Evolutionary conservation across 2,113 vertebrate species (phyloP), one percentile per base, ranked within the genome.

Genomic region (Lethenteron camtschaticum): DNA sequence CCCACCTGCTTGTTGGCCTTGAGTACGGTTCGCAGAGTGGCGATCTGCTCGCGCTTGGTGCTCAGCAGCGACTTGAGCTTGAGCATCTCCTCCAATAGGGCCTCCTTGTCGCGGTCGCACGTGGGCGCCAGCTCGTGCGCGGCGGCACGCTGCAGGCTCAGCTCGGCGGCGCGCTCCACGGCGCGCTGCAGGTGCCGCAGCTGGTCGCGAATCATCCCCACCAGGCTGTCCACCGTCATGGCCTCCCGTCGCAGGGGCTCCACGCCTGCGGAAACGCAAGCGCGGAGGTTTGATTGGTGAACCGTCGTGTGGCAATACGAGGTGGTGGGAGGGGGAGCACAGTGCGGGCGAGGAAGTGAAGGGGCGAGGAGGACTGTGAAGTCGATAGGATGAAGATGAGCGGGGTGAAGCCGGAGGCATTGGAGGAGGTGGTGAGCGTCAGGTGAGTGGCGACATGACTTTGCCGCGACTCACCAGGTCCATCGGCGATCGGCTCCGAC

Each of bases 221-320:
- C 95, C 74, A 99, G 85, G 83, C 96, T 95, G 77, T 94, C 92
- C 81, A 99, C 94, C 75, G 96, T 96, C 90, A 96, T 90, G 8
- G 94, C 41, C 41, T 41, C 41, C 41, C 41, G 41, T 41, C 41
- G 41, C 41, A 41, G 41, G 41, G 41, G 41, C 41, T 41, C 41
- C 41, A 41, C 6, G 41, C 41, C 41, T 41, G 41, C 41, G 41
- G 41, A 41, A 41, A 41, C 41, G 41, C 41, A 41, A 41, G 41
- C 41, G 41, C 41, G 41, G 41, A 41, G 41, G 41, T 41, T 41
- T 41, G 41, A 41, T 41, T 41, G 5, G 41, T 41, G 41, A 41
- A 41, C 41, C 41, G 41, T 7, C 3, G 41, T 41, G 41, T 7
- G 41, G 41, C 41, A 41, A 41, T 41, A 41, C 41, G 41, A 41